A percentile compares a stretch with the other conserved stretches of the same genome.
phyloP scores from a whole-genome alignment of 2,888 invertebrate species.

The Spisula solida region DNA sequence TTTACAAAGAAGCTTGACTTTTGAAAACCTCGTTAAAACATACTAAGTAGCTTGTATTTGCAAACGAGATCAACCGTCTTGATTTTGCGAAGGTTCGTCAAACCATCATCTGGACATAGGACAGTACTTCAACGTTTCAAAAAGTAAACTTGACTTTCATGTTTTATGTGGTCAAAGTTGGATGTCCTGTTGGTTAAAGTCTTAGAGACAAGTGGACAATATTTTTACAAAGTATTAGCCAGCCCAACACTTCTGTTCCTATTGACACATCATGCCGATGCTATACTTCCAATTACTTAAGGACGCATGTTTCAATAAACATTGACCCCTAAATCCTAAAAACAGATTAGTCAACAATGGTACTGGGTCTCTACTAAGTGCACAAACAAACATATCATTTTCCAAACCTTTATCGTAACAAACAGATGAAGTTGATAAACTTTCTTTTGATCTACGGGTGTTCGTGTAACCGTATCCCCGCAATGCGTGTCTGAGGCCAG shows the following conservation, averaged over 20 bases:
- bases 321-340: conserved; percentile 15
- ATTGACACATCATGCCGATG: conserved; percentile 2
- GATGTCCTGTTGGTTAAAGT: not conserved
- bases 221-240: not conserved
- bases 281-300: not conserved
- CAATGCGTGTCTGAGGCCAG: conserved; percentile 53
- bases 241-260: conserved; percentile 13
- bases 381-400: conserved; percentile 58
- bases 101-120: not conserved
- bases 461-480: conserved; percentile 51
- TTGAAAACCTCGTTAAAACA: no score
- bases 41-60: no score
- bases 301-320: not conserved
- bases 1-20: no score
- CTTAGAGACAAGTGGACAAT: not conserved
- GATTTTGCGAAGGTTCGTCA: no score
- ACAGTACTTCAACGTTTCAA: not conserved
- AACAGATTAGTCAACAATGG: conserved; percentile 39
- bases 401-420: conserved; percentile 42
- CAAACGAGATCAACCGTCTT: no score
- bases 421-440: conserved; percentile 56
- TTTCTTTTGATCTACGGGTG: conserved; percentile 51
- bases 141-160: conserved; percentile 7
- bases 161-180: not conserved
- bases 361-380: conserved; percentile 15